Evolutionary conservation across 2,888 invertebrate genomes (phyloP).

Genomic region (Orthonychiurus folsomi): DNA sequence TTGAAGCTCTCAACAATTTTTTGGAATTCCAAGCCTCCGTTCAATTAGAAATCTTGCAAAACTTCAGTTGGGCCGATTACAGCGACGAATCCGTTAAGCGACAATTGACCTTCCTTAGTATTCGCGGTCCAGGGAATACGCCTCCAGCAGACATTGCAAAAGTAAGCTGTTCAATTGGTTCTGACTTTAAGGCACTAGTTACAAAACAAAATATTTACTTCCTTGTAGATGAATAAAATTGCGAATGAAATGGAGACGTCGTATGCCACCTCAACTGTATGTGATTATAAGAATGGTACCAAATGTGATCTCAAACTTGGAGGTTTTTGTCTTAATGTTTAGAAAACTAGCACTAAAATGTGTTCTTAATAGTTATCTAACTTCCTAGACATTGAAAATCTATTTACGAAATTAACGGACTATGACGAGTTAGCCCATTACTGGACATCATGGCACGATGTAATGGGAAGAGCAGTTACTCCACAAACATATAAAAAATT

Average conservation of each 20-base stretch:
- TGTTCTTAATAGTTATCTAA: not conserved
- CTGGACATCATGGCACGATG: conserved; percentile 40
- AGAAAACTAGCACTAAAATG: not conserved
- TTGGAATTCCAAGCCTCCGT: conserved; percentile 14
- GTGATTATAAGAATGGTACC: conserved; percentile 31
- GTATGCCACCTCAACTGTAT: conserved; percentile 43
- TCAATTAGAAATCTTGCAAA: conserved; percentile 14
- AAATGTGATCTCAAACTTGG: conserved; percentile 34
- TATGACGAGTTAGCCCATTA: conserved; percentile 41
- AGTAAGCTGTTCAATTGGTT: conserved; percentile 14
- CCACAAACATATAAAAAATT: conserved; percentile 43
- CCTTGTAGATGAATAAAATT: conserved; percentile 33
- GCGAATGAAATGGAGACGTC: conserved; percentile 42
- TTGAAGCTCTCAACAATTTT: conserved; percentile 7
- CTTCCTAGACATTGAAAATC: conserved; percentile 35
- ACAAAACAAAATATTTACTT: not conserved
- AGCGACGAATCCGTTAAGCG: conserved; percentile 21
- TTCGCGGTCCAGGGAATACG: conserved; percentile 36
- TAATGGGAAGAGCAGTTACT: conserved; percentile 28
- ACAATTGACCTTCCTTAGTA: conserved; percentile 33
- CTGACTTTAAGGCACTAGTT: not conserved
- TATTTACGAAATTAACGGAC: conserved; percentile 28
- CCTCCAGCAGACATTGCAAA: conserved; percentile 19
- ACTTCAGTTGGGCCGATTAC: conserved; percentile 9
- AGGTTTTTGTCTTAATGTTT: not conserved